Conservation (phyloP, 2,888 invertebrate genomes). For the Hololepta plana region DNA sequence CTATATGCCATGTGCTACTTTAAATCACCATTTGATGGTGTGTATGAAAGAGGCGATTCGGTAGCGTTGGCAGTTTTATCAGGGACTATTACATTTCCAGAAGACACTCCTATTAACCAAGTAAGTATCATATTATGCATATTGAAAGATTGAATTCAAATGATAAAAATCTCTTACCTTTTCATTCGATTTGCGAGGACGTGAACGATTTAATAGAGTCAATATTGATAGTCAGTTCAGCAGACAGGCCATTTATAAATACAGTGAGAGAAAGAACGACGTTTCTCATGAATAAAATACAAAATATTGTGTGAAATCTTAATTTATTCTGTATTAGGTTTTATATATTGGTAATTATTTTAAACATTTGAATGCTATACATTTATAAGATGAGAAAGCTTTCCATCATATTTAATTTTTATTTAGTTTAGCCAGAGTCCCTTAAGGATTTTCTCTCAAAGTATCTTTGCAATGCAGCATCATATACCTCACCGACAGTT, state of each 20-base stretch:
- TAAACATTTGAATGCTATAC: no score
- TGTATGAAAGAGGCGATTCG: constrained; percentile 72
- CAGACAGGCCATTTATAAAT: constrained; percentile 60
- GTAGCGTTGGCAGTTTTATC: constrained; percentile 71
- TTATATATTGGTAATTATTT: no score
- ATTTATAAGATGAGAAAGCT: no score
- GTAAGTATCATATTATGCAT: constrained; percentile 20
- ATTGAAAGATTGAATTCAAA: not conserved
- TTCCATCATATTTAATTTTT: constrained; percentile 6
- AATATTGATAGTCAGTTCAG: constrained; percentile 56
- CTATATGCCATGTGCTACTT: constrained; percentile 73
- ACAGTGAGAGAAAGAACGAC: constrained; percentile 45
- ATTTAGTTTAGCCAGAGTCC: constrained; percentile 13
- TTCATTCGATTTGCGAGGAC: constrained; percentile 31
- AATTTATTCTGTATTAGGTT: no score
- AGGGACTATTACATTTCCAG: constrained; percentile 53
- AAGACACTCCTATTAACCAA: constrained; percentile 43
- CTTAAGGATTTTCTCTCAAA: constrained; percentile 46
- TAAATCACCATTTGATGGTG: constrained; percentile 68
- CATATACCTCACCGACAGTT: constrained; percentile 60
- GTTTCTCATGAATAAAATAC: constrained; percentile 35
- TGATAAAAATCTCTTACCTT: constrained; percentile 3
- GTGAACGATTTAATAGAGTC: constrained; percentile 48
- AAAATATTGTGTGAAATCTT: constrained; percentile 33
- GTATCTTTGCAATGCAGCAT: constrained; percentile 57